phyloP scores from a whole-genome alignment of 1,140 invertebrate genomes.

The Chymomyza costata region DNA sequence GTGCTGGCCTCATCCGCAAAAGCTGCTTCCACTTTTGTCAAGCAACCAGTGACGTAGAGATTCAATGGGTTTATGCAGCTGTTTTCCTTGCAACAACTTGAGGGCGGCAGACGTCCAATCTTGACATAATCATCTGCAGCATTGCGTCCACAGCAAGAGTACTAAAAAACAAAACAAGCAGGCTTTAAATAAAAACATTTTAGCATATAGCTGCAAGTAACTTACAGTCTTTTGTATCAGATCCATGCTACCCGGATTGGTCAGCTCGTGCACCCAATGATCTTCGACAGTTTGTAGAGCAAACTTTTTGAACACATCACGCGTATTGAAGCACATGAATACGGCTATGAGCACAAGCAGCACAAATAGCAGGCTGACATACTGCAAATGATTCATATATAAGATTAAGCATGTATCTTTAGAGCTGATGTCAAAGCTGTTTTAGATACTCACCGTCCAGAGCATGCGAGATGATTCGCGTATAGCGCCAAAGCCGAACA shows the following conservation, averaged over 20 bases:
- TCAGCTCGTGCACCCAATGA: slow-evolving; percentile 46
- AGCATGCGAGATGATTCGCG: slow-evolving; percentile 88
- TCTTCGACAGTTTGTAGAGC: slow-evolving; percentile 49
- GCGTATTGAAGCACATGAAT: slow-evolving; percentile 42
- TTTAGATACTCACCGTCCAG: slow-evolving; percentile 80
- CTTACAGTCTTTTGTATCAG: slow-evolving; percentile 47
- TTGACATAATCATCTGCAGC: slow-evolving; percentile 75
- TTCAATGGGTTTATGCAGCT: slow-evolving; percentile 64
- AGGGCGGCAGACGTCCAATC: slow-evolving; percentile 53
- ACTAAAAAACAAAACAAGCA: slow-evolving; percentile 74
- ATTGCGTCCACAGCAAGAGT: slow-evolving; percentile 81
- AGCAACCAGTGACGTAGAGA: slow-evolving; percentile 76
- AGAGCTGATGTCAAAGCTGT: slow-evolving; percentile 1
- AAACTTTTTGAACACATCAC: slow-evolving; percentile 55
- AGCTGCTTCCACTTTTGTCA: slow-evolving; percentile 59
- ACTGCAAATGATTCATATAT: slow-evolving; percentile 31
- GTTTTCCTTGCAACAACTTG: slow-evolving; percentile 74
- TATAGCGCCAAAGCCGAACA: slow-evolving; percentile 89
- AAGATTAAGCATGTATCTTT: not conserved
- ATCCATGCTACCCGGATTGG: slow-evolving; percentile 57
- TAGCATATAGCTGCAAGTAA: not conserved
- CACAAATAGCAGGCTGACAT: slow-evolving; percentile 45
- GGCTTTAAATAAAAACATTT: not conserved
- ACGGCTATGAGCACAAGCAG: slow-evolving; percentile 43
- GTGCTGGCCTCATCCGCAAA: slow-evolving; percentile 76